These are phyloP conservation scores for Amitus sp. DNA, from an alignment of 2,888 invertebrate genomes.

Conservation along the genomic window DNA sequence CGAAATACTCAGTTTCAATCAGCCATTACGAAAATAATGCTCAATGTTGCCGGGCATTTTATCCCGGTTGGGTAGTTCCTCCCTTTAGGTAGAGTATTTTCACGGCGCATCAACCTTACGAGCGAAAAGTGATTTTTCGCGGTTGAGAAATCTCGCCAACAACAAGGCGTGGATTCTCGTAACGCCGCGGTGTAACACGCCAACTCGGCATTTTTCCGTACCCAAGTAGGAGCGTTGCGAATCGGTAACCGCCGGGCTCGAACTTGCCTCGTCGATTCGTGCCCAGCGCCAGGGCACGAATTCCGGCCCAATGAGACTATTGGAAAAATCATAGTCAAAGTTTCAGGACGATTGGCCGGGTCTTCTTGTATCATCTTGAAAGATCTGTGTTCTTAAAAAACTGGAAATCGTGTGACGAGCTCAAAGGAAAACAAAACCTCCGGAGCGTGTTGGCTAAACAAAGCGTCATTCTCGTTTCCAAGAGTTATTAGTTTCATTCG, in stretches of 20 bases:
- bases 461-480: not conserved
- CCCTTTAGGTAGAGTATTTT: no score
- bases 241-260: constrained; percentile 16
- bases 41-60: no score
- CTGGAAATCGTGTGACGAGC: not conserved
- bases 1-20: not conserved
- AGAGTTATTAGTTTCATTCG: not conserved
- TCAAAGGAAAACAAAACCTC: not conserved
- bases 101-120: no score
- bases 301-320: not conserved
- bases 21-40: not conserved
- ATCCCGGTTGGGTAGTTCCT: no score
- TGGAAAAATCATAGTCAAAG: not conserved
- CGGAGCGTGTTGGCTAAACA: not conserved
- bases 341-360: not conserved
- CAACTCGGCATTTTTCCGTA: constrained; percentile 8
- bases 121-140: no score
- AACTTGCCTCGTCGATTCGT: not conserved
- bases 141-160: constrained; percentile 7
- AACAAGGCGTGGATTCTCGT: constrained; percentile 12
- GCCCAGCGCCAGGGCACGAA: no score
- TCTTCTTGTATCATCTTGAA: not conserved
- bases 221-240: constrained; percentile 11
- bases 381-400: not conserved
- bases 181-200: constrained; percentile 13